Evolutionary conservation across 1,140 invertebrate genomes (phyloP), one percentile per base, ranked within the genome.

Genomic region (Ptiloglossa arizonensis): DNA sequence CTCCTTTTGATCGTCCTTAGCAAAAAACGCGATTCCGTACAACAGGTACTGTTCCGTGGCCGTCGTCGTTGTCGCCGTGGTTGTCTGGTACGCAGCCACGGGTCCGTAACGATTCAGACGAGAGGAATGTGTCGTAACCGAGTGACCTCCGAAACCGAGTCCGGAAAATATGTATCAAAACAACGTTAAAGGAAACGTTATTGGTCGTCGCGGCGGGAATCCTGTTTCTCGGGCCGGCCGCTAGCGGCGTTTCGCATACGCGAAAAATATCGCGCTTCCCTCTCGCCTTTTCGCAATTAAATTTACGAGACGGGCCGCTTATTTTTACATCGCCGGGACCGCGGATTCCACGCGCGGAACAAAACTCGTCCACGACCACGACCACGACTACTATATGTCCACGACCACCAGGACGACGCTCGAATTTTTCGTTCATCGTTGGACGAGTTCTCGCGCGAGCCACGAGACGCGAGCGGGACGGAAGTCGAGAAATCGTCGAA

Each of bases 1-100:
- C 62, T 48, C 38, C 24, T 48, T 71, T 60, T 22, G 56, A 60
- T 24, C 13, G 27, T 60, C 54, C 38, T 8, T 22, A 1, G 38
- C 27, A 71, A 71, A 60, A 69, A 71, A 44, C 27, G 38, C 56
- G 69, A 71, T 60, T 71, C 54, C 56, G 69, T 46, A 71, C 56
- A 71, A 71, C 69, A 71, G 69, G 69, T 71, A 71, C 56, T 59
- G 68, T 70, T 70, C 32, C 57, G 13, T 24, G 50, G 5, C 19
- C n/a, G 50, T 24, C 41, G 8, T n/a, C 41, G 1, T 44, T 6
- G 35, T 35, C 4, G 35, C 9, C 35, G 35, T 35, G 5, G 35
- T 35, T 35, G 5, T 35, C 9, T 35, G 5, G 35, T 6, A 35
- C 48, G 48, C 3, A 50, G 48, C 44, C 44, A 3, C 17, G 41